A percentile compares a stretch with the other conserved stretches of the same genome.
Conservation (phyloP, 30 jellyfish, hydroid and myxozoan species). For the Turritopsis dohrnii region DNA sequence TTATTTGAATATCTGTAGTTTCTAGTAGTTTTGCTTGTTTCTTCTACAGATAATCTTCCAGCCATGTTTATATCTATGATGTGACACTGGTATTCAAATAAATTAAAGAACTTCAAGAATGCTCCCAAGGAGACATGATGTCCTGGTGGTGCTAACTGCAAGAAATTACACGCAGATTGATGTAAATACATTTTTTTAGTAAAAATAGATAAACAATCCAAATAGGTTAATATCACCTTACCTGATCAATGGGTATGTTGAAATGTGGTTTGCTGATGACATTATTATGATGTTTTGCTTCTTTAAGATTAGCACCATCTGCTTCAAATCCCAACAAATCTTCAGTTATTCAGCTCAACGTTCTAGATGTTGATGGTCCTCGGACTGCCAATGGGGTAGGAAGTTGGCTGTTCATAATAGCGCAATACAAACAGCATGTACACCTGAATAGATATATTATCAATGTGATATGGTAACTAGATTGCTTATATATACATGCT, state of each 20-base stretch:
- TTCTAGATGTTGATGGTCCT: not conserved
- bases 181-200: too few relatives aligned
- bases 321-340: not conserved
- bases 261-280: not conserved
- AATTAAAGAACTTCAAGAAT: not conserved
- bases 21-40: not conserved
- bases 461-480: not conserved
- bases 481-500: not conserved
- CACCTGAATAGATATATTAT: not conserved
- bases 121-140: not conserved
- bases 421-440: not conserved
- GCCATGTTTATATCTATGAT: not conserved
- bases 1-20: not conserved
- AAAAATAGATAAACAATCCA: too few relatives aligned
- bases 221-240: not conserved
- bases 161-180: too few relatives aligned
- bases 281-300: not conserved
- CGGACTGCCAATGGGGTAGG: not conserved
- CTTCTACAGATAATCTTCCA: not conserved
- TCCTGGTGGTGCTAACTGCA: not conserved
- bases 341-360: not conserved
- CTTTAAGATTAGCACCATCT: not conserved
- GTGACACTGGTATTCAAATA: not conserved
- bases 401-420: not conserved
- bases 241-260: not conserved